Evolutionary conservation across 2,888 invertebrate genomes (phyloP), one percentile per base, ranked within the genome.

Genomic region (Lamellibrachia columna): DNA sequence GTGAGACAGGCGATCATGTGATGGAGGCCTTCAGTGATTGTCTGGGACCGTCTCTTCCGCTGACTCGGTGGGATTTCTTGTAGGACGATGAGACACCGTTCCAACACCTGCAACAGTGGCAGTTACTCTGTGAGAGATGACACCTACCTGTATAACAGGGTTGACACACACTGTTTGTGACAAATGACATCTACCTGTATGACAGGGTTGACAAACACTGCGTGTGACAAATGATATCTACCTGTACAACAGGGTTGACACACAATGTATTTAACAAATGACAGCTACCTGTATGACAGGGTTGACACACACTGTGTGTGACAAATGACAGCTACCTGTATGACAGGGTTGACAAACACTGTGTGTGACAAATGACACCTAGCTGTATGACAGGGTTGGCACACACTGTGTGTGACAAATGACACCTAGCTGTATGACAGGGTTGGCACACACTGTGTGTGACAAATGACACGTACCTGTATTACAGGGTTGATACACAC

Each of bases 1-100:
- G 96, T 96, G 90, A 96, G 95, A 93, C 96, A 96, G 53, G 96
- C 96, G 55, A 95, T 95, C 96, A 96, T 96, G 94, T 96, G 96
- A 93, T 96, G 95, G 11, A 96, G 95, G 93, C 96, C 96, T 92
- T 96, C 96, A 7, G 95, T 94, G 60, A 95, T 95, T 92, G 94
- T 94, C 40, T 95, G 94, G 55, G 95, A 95, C 8, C 96, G 94
- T 92, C 96, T 95, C 94, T 95, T 95, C 40, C 95, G 94, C 53
- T 96, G 93, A 53, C 95, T 95, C n/a, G 94, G 90, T 7, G 96
- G 96, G 53, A 96, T 95, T 93, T 96, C 96, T 93, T 96, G 96
- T 15, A 96, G 95, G 8, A 96, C 95, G 15, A 95, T 95, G 92
- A 95, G 95, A 93, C 96, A 96, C 91, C 95, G 94, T 92, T 96